A percentile compares a stretch with the other conserved stretches of the same genome.
Conservation (phyloP, 2,797 vertebrate genomes). For the Eidolon dupreanum region DNA sequence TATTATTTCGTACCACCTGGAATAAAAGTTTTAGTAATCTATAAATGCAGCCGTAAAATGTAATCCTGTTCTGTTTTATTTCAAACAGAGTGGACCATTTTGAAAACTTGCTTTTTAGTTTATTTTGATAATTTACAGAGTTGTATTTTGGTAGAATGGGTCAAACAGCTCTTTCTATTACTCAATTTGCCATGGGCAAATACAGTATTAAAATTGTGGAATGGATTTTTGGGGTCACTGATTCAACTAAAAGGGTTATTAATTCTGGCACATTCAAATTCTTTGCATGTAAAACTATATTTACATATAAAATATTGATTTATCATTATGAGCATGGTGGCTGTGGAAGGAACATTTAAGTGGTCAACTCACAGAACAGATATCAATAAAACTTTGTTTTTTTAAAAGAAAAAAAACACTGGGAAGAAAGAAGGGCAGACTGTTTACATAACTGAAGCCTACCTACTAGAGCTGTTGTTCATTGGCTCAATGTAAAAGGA, state of each 20-base stretch:
- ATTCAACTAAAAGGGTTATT: conserved; percentile 52
- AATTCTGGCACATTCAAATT: conserved; percentile 57
- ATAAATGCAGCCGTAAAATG: neutral
- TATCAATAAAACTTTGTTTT: neutral
- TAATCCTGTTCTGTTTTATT: neutral
- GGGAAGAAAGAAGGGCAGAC: conserved; percentile 25
- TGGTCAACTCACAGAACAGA: neutral
- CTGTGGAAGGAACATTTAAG: neutral
- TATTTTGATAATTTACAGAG: conserved; percentile 35
- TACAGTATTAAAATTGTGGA: conserved; percentile 63
- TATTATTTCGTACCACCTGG: neutral
- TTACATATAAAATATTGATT: too few species aligned
- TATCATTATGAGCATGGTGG: neutral
- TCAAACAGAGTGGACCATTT: neutral
- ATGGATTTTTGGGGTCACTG: neutral
- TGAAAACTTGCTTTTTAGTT: conserved; percentile 30
- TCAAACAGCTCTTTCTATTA: neutral
- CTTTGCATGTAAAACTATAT: conserved; percentile 42
- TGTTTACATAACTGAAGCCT: neutral
- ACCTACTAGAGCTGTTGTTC: neutral
- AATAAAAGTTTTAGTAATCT: conserved; percentile 13
- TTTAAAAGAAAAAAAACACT: neutral
- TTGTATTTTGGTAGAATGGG: conserved; percentile 29
- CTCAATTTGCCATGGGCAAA: conserved; percentile 42
- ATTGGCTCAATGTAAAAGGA: neutral